Conservation (phyloP, 2,888 invertebrate species). For the Pteria penguin region DNA sequence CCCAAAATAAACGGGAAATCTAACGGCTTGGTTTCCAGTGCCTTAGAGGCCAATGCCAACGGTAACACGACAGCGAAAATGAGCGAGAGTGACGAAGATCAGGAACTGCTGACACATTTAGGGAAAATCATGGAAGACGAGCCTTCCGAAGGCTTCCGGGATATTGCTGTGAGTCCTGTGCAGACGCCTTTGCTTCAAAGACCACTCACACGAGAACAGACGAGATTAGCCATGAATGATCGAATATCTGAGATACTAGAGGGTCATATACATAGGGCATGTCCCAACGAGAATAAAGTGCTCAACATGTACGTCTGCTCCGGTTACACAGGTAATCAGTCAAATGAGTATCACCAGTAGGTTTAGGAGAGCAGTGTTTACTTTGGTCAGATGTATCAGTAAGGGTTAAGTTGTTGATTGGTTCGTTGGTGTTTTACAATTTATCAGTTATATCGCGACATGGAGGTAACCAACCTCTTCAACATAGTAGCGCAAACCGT, state of each 20-base stretch:
- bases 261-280: conserved; percentile 64
- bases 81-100: conserved; percentile 24
- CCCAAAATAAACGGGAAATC: neutral
- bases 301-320: conserved; percentile 68
- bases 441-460: too few relatives aligned
- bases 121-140: conserved; percentile 29
- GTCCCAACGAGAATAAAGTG: conserved; percentile 61
- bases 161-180: conserved; percentile 65
- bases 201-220: conserved; percentile 67
- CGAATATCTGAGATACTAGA: conserved; percentile 61
- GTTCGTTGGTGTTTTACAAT: too few relatives aligned
- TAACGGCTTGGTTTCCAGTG: neutral
- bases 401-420: too few relatives aligned
- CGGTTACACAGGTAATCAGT: conserved; percentile 67
- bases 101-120: conserved; percentile 49
- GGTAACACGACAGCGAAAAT: neutral
- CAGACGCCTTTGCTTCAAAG: conserved; percentile 66
- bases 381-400: too few relatives aligned
- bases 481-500: too few relatives aligned
- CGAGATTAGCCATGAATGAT: conserved; percentile 57
- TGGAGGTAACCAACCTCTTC: too few relatives aligned
- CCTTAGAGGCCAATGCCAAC: neutral
- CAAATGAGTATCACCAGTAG: neutral
- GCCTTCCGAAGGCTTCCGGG: conserved; percentile 53
- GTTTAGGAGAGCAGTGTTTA: neutral